Evolutionary conservation across 2,888 invertebrate genomes (phyloP).

Genomic region (Odontocerum albicorne): DNA sequence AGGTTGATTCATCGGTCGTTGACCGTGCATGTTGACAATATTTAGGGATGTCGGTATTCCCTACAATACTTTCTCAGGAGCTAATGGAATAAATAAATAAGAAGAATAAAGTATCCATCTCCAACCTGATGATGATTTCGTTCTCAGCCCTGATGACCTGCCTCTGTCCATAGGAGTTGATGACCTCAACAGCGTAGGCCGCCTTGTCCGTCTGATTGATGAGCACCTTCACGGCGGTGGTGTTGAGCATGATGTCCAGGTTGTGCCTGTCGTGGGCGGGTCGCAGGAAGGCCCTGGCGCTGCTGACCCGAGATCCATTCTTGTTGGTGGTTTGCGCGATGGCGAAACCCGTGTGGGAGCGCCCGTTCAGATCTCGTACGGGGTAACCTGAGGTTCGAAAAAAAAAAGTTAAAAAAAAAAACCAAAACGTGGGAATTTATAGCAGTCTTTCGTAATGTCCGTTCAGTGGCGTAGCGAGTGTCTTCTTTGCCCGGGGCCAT

Average conservation of each 20-base stretch:
- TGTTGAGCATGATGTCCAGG: conserved; percentile 81
- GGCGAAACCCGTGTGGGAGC: conserved; percentile 77
- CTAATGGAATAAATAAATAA: not conserved
- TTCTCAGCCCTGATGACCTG: conserved; percentile 66
- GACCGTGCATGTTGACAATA: too few relatives aligned
- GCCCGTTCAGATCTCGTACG: conserved; percentile 80
- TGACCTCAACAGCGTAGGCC: conserved; percentile 76
- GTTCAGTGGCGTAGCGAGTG: too few relatives aligned
- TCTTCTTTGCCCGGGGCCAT: too few relatives aligned
- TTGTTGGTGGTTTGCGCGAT: conserved; percentile 88
- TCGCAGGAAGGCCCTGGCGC: conserved; percentile 79
- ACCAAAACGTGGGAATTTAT: too few relatives aligned
- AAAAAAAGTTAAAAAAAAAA: too few relatives aligned
- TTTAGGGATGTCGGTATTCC: too few relatives aligned
- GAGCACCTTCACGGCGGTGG: conserved; percentile 75
- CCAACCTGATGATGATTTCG: conserved; percentile 63
- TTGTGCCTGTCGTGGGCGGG: conserved; percentile 76
- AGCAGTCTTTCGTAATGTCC: too few relatives aligned
- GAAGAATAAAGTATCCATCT: not conserved
- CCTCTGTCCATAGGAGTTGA: conserved; percentile 58
- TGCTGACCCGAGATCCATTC: conserved; percentile 82
- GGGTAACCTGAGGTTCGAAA: conserved; percentile 66
- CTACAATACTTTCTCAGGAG: too few relatives aligned
- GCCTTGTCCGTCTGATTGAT: conserved; percentile 73
- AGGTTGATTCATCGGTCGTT: too few relatives aligned